These are phyloP conservation scores for Phorcus lineatus DNA, from an alignment of 2,888 invertebrate species.

Conservation along the genomic window DNA sequence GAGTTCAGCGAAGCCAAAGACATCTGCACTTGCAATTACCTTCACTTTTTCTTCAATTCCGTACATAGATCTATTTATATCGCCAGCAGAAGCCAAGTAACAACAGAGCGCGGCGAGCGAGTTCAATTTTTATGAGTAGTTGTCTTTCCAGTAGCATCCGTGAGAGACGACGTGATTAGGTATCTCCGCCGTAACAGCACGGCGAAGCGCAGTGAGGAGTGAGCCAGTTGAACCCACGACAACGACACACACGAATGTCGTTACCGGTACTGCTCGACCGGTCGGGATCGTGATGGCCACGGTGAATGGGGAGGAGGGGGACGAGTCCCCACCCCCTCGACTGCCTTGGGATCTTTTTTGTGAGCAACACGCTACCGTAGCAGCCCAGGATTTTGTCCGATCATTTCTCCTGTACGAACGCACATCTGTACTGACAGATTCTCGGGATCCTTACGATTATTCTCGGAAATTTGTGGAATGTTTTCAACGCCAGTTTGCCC, in stretches of 20 bases:
- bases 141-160: conserved; percentile 16
- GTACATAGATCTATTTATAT: too few species aligned
- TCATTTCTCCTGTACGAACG: conserved; percentile 82
- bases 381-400: conserved; percentile 90
- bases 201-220: neutral
- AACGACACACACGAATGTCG: neutral
- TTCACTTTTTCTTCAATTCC: too few species aligned
- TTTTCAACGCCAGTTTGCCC: conserved; percentile 90
- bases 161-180: conserved; percentile 10
- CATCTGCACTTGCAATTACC: too few species aligned
- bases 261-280: conserved; percentile 21
- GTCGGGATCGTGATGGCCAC: conserved; percentile 40
- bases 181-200: neutral
- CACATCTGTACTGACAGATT: conserved; percentile 62
- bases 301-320: conserved; percentile 36
- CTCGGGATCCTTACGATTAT: conserved; percentile 86
- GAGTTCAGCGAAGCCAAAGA: too few species aligned
- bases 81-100: neutral
- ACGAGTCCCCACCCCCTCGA: conserved; percentile 6
- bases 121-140: conserved; percentile 15
- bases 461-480: conserved; percentile 88
- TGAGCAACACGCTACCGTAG: conserved; percentile 77
- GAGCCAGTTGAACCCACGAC: neutral
- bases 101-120: conserved; percentile 15
- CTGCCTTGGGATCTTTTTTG: conserved; percentile 13